Conservation (phyloP, 2,113 vertebrate species). For the Pteruthius melanotis region DNA sequence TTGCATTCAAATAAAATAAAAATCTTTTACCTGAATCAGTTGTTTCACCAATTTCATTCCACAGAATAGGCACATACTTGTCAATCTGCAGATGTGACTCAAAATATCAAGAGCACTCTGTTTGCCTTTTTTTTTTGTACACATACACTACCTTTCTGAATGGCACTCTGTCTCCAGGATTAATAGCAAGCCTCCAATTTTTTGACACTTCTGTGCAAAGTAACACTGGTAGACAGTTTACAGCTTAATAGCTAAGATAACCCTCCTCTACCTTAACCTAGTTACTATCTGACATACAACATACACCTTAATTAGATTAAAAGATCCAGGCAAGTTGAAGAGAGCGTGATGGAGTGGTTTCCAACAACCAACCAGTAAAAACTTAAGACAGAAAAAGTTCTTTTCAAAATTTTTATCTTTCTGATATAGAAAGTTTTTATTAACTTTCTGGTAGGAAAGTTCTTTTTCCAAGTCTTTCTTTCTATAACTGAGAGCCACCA, state of each 20-base stretch:
- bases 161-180: not conserved
- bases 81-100: not conserved
- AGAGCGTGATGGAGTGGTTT: not conserved
- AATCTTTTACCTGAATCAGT: not conserved
- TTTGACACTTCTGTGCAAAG: not conserved
- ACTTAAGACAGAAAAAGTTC: not conserved
- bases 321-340: not conserved
- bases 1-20: not conserved
- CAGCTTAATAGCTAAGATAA: not conserved
- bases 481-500: not conserved
- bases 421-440: not conserved
- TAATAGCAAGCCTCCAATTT: not conserved
- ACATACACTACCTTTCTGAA: not conserved
- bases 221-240: not conserved
- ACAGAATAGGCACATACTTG: not conserved
- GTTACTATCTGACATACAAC: not conserved
- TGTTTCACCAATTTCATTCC: not conserved
- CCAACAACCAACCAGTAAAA: not conserved
- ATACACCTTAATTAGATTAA: not conserved
- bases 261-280: not conserved
- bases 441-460: not conserved
- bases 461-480: not conserved
- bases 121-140: not conserved
- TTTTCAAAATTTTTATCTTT: not conserved
- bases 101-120: not conserved